Evolutionary conservation across 1,140 invertebrate species (phyloP), one percentile per base, ranked within the genome.

Genomic region (Druon quercuslanigerum): DNA sequence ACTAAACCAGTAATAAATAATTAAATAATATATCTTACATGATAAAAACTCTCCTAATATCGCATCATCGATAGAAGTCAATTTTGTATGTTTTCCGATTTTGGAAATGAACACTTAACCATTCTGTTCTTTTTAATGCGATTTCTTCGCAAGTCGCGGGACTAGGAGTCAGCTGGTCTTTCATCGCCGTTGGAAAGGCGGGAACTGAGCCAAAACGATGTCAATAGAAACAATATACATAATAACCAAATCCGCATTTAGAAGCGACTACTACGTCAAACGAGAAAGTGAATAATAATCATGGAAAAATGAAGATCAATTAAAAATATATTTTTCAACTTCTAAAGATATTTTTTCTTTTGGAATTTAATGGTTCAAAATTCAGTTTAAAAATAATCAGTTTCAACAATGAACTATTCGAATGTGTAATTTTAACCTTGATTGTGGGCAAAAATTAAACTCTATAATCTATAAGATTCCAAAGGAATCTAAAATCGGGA

Each of bases 101-200:
- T 54, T 54, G 2, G 7, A n/a, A 54, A 54, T 54, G 19, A 17
- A 60, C 57, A 33, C 20, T 33, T 25, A 33, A 60, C 14, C 40
- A 33, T 13, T 60, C 20, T 19, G 57, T 16, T 60, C 57, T 60
- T 33, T 60, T 60, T 60, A 5, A 60, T 33, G 20, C 19, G 25
- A 60, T 60, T 60, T 60, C 33, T 60, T 33, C 20, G 57, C 57
- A 25, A 14, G 12, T 60, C 57, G 20, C 57, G 25, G 20, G 0
- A 60, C 57, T 60, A 40, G 40, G 57, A 33, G 57, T 33, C 20
- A 57, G 20, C 20, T 20, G 17, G 52, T 60, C 19, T 60, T 60
- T 60, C 57, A 60, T 60, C 57, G 57, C 57, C 57, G 57, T 60
- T 60, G 20, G 12, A 33, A 60, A 33, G 57, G 40, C 57, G 20